These are phyloP conservation scores for Tarsius wallacei DNA, from an alignment of 2,797 vertebrate species.

Conservation along the genomic window DNA sequence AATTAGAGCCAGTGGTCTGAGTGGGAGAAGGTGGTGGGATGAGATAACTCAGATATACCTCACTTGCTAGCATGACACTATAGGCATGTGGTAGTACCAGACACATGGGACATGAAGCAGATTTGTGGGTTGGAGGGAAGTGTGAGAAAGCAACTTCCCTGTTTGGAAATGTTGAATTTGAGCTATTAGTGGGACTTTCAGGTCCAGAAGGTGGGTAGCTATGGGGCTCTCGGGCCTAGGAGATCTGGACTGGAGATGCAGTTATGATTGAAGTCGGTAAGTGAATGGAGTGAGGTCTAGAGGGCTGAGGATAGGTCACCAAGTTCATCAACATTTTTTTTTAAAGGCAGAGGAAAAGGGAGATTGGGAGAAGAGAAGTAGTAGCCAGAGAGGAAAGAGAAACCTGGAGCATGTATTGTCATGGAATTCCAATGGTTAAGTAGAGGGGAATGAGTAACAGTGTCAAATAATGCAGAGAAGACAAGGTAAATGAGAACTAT, in stretches of 20 bases:
- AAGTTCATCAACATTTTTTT: background rate
- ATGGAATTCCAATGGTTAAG: background rate
- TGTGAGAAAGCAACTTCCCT: background rate
- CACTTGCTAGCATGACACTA: background rate
- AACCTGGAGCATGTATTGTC: background rate
- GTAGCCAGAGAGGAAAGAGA: background rate
- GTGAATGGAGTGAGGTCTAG: background rate
- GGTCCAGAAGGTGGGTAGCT: background rate
- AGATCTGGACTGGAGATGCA: background rate
- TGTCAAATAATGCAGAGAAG: background rate
- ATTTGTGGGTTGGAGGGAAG: background rate
- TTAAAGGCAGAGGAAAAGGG: background rate
- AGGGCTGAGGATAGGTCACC: background rate
- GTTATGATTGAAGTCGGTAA: background rate
- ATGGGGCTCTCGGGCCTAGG: background rate
- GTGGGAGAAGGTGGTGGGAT: background rate
- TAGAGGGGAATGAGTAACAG: background rate
- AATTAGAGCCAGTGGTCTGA: background rate
- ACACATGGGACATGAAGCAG: background rate
- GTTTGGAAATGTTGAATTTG: background rate
- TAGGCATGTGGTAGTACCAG: background rate
- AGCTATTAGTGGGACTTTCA: background rate
- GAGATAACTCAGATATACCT: background rate
- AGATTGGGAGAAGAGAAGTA: background rate
- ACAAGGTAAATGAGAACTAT: background rate